Evolutionary conservation across 1,140 invertebrate genomes (phyloP), one percentile per base, ranked within the genome.

Genomic region (Lepidurus arcticus): DNA sequence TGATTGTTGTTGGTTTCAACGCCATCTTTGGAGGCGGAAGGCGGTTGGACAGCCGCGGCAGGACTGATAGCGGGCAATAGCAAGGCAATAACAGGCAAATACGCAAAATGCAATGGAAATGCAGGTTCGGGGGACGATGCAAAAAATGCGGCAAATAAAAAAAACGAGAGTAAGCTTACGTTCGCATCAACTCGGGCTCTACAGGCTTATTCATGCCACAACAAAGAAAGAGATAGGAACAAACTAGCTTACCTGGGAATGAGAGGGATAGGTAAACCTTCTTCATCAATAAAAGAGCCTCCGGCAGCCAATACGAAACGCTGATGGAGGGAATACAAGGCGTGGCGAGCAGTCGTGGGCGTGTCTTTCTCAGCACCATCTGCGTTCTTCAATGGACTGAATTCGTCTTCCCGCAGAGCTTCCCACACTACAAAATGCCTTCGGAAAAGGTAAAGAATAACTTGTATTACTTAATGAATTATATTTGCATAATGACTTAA

Each of bases 321-420:
- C 80, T 90, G 90, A 84, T 99, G 96, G 16, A 98, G 86, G 21
- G 88, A 87, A 80, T 92, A 90, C 26, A 99, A 84, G 82, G 95
- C 93, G 24, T 90, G 86, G 21, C 91, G 87, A 4, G 94, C 92
- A 0, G 97, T 98, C 0, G 90, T 91, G 0, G 97, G 94, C 80
- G 94, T 97, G 85, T 98, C 96, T 83, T 96, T 94, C 74, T 91
- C 92, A 43, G 89, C 91, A 1, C 88, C 86, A 85, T 98, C 93
- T 4, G 92, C 88, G 87, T 99, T 99, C 85, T 99, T 99, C 80
- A 99, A 84, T 0, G 98, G 96, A 82, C 96, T 96, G 84, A 99
- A 99, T 84, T 99, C 98, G 79, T 93, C 92, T 81, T 96, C 92
- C 75, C 97, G 88, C 0, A 91, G 87, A 0, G 97, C 97, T 88